phyloP scores from a whole-genome alignment of 2,113 vertebrate species.

The Syngnathus floridae region DNA sequence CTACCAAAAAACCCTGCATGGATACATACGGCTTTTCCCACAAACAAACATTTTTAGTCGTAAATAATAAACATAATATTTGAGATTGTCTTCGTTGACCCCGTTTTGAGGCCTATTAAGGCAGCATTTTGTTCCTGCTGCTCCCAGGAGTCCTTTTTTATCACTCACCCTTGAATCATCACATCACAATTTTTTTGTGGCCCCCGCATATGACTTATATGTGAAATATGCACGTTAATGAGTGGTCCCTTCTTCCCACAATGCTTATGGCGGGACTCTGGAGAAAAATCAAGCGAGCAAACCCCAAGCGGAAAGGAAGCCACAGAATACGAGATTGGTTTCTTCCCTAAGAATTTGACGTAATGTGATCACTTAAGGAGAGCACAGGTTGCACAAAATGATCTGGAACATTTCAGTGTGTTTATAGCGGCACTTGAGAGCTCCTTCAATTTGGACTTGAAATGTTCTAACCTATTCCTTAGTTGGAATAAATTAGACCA shows the following conservation, averaged over 20 bases:
- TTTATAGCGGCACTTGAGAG: not conserved
- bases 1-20: not conserved
- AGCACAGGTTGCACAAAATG: not conserved
- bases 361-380: constrained; percentile 6
- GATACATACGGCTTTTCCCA: too few relatives aligned
- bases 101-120: too few relatives aligned
- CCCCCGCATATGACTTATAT: constrained; percentile 5
- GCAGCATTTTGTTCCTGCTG: constrained; percentile 10
- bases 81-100: too few relatives aligned
- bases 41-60: too few relatives aligned
- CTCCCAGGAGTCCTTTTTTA: constrained; percentile 11
- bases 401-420: not conserved
- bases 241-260: constrained; percentile 37
- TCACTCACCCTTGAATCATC: not conserved
- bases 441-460: not conserved
- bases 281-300: constrained; percentile 19
- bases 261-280: constrained; percentile 30
- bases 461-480: not conserved
- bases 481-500: not conserved
- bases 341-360: constrained; percentile 28
- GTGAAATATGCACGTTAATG: constrained; percentile 28
- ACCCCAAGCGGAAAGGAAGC: constrained; percentile 48
- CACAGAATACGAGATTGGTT: constrained; percentile 26
- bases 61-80: too few relatives aligned
- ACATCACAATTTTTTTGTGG: not conserved